Base-by-base conservation (phyloP, 2,888 invertebrate species). In the Drosophila suboccidentalis region DNA sequence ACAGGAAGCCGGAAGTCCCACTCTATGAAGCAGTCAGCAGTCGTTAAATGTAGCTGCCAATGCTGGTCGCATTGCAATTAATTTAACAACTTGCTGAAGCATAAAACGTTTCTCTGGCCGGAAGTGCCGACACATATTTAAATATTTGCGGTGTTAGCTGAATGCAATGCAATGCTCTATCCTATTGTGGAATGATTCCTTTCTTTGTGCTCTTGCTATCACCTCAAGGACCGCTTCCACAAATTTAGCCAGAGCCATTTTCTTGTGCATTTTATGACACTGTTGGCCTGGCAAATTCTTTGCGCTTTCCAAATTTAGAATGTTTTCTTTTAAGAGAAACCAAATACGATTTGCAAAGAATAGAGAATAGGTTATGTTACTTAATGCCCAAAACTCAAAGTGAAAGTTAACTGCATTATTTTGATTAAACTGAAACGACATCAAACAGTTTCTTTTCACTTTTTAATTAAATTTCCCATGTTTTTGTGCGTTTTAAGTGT, bases 1-100 rank as follows among this genome's bases (percentile, higher is more conserved):
- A 22, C 43, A 13, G 43, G 43, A 44, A 22, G 22, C 43, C 19
- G 49, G 39, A 53, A 29, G 17, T 41, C 8, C 8, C 26, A 53
- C 17, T 39, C 17, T 41, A 9, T 13, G 17, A 34, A 34, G 29
- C 26, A 53, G 26, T 39, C 29, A 11, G 15, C n/a, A 36, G 11
- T 8, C 4, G 19, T 51, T 26, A 0, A 22, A 22, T 22, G 22
- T 4, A 22, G 4, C 22, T 22, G 22, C 22, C 22, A 22, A 22
- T 22, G 22, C 4, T 22, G 22, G 22, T 4, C 22, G 29, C 44
- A 17, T 17, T 3, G 11, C 11, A 44, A 29, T 29, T 54, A 55
- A 55, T 46, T 55, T 46, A 46, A 39, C 46, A 38, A 55, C 10
- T 62, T 62, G 26, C n/a, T 62, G 9, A 4, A 44, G 54, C 53